Evolutionary conservation across 2,113 vertebrate species (phyloP), one percentile per base, ranked within the genome.

Genomic region (Percopsis transmontana): DNA sequence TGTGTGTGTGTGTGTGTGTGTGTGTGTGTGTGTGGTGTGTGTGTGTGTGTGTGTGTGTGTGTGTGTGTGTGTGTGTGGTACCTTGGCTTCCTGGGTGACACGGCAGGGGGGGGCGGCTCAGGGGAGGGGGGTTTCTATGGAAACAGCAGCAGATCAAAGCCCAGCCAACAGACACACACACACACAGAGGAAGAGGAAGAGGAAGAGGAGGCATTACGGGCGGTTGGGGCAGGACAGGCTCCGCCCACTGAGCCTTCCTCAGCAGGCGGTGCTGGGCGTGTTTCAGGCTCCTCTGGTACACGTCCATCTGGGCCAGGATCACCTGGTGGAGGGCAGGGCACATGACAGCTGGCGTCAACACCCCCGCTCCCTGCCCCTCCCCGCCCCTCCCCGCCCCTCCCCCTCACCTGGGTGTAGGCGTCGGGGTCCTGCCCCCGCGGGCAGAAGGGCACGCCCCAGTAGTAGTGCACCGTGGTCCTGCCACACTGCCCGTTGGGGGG

Each of bases 381-480:
- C n/a, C 44, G 20, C 13, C 24, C 24, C 21, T 33, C 27, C 27
- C 3, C 27, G 5, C 27, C 27, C 27, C 27, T 7, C 5, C 5
- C 24, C 18, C 5, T 93, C 72, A 97, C 95, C 83, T 91, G 90
- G 3, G 97, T 98, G 87, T 98, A 99, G 24, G 84, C 71, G 72
- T 96, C 95, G 23, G 97, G 96, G 80, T 96, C 92, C 71, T 94
- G 88, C 19, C 95, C 95, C 67, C 85, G 87, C 1, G 97, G 97
- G 77, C 97, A 99, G 87, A 99, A 99, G 24, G 97, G 97, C 53
- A 98, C 87, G 40, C 97, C 97, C 97, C 97, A 99, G 67, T 96
- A 97, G 88, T 99, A 99, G 58, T 94, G 91, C 59, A 98, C 94
- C 10, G 83, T 88, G 38, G 74, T 61, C 51, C 66, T 42, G 66